Base-by-base conservation (phyloP, 2,888 invertebrate genomes). In the Orchesella flavescens region DNA sequence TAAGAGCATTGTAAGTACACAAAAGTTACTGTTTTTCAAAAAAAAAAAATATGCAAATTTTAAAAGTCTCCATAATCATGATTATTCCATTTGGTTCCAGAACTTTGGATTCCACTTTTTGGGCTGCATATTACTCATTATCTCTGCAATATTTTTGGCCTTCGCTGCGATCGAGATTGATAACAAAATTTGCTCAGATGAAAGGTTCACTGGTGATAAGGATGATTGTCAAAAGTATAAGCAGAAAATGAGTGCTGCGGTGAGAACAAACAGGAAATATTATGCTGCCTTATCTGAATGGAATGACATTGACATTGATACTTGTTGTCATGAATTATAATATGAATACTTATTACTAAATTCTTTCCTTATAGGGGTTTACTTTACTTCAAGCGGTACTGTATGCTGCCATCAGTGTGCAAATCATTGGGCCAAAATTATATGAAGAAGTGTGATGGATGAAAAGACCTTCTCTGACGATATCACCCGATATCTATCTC, bases 191-290 rank as follows among this genome's bases (percentile, higher is more conserved):
- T 76, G 75, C 19, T 55, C 53, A 55, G 10, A 34, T 9, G 10
- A 34, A 7, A 19, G 55, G 53, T 53, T 23, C 24, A 12, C 15
- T 53, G 75, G 53, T 21, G 55, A 43, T 7, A 66, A 21, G 34
- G 43, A 65, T 4, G 75, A 76, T 15, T 76, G 75, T 17, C 75
- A 76, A 43, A 24, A 23, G 55, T 76, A 34, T 21, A 66, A 15
- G 43, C 34, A 55, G 17, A 76, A 76, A 66, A 76, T 76, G 75
- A n/a, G 13, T 66, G 75, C 75, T 43, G 65, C 66, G 34, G 75
- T 76, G 15, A 55, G 75, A 55, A 34, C 23, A 63, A 23, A 17
- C 4, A 24, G 1, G 15, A 17, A 34, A 23, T 34, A 44, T n/a
- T 68, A 44, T 68, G 3, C 12, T 1, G 12, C 3, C 43, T 7